Evolutionary conservation across 2,113 vertebrate species (phyloP).

Genomic region (Columba livia): DNA sequence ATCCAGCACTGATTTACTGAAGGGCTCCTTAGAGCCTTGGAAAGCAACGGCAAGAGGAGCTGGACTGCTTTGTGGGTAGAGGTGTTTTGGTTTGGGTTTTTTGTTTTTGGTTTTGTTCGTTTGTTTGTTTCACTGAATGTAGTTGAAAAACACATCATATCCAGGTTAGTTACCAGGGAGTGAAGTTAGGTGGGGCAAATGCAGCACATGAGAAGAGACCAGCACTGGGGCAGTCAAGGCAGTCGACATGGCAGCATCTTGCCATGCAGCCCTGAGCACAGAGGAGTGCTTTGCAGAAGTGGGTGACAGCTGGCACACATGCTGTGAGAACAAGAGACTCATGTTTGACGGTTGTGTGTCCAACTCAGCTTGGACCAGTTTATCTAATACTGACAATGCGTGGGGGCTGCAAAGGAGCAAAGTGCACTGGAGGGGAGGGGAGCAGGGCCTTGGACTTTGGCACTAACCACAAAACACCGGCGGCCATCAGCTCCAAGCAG

Average conservation of each 20-base stretch:
- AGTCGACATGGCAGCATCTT: background rate
- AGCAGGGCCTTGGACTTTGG: slow-evolving; percentile 23
- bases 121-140: background rate
- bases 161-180: background rate
- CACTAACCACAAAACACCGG: background rate
- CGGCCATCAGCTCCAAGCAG: fast-evolving
- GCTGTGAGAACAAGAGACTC: fast-evolving
- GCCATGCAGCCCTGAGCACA: fast-evolving
- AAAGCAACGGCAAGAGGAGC: background rate
- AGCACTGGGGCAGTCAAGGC: fast-evolving
- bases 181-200: background rate
- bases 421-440: background rate
- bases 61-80: background rate
- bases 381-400: fast-evolving
- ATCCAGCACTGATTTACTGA: background rate
- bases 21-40: background rate
- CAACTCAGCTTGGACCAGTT: background rate
- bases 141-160: background rate
- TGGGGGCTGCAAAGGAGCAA: background rate
- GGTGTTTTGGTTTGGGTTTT: background rate
- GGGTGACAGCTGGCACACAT: fast-evolving
- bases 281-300: background rate
- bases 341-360: fast-evolving
- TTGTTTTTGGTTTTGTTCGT: too few relatives aligned
- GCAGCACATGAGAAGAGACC: background rate